Conservation (phyloP, 2,797 vertebrate species). For the Phataginus tricuspis region DNA sequence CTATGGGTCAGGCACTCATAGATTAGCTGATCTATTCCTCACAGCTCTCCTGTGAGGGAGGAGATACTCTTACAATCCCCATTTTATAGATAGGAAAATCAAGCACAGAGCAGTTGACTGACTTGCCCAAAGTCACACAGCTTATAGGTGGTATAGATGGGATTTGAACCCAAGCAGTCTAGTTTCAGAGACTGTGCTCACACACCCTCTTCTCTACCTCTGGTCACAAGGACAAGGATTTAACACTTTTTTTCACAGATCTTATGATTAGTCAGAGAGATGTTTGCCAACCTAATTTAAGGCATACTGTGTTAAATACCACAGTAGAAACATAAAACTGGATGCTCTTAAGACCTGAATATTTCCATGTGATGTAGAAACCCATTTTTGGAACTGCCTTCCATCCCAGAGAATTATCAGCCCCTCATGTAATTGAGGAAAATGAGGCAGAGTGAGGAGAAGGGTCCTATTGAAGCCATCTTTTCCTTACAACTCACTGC, state of each 20-base stretch:
- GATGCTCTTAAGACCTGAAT: neutral
- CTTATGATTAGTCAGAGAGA: neutral
- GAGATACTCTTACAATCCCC: too few species aligned
- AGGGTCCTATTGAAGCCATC: neutral
- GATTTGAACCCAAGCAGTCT: neutral
- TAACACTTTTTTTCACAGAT: neutral
- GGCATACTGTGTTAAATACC: constrained; percentile 49
- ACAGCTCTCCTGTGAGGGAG: neutral
- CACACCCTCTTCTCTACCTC: neutral
- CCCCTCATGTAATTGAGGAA: constrained; percentile 48
- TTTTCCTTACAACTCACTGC: neutral
- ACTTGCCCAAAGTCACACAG: neutral
- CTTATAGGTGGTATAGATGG: neutral
- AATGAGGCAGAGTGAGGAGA: constrained; percentile 38
- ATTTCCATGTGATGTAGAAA: constrained; percentile 49
- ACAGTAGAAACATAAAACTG: neutral
- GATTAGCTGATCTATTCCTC: neutral
- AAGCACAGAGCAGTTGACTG: neutral
- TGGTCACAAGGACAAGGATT: neutral
- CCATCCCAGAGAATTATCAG: constrained; percentile 26
- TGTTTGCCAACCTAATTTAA: constrained; percentile 33
- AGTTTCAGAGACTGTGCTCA: neutral
- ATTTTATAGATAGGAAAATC: neutral
- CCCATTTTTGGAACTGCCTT: constrained; percentile 35
- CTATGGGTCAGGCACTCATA: neutral